Percentiles rank a stretch among this genome's conserved stretches.
Evolutionary conservation across 2,113 vertebrate genomes (phyloP).

Genomic region (Perca flavescens): DNA sequence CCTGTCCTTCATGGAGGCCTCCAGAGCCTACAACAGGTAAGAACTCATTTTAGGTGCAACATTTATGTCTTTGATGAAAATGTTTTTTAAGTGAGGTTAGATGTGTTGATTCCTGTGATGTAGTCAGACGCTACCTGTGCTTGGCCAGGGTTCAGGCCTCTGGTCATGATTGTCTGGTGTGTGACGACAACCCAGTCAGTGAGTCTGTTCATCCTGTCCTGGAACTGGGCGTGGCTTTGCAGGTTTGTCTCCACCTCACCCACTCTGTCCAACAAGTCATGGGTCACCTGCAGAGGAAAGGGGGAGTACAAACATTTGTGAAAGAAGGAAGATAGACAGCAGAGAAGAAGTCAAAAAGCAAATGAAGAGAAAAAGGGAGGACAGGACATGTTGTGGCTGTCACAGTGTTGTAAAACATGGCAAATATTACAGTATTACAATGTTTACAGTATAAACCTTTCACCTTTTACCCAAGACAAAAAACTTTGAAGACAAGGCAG

Average conservation of each 20-base stretch:
- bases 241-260: slow-evolving; percentile 84
- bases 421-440: neutral
- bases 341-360: neutral
- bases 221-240: slow-evolving; percentile 81
- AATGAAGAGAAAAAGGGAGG: neutral
- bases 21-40: slow-evolving; percentile 72
- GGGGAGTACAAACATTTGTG: neutral
- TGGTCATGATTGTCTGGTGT: slow-evolving; percentile 77
- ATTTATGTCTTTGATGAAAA: neutral
- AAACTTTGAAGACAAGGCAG: neutral
- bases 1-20: slow-evolving; percentile 82
- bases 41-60: neutral
- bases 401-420: neutral
- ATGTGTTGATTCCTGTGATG: neutral
- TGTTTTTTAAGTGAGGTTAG: neutral
- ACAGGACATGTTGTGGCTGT: neutral
- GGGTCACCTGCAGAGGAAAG: slow-evolving; percentile 80
- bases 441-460: neutral
- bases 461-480: neutral
- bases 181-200: slow-evolving; percentile 81
- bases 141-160: slow-evolving; percentile 71
- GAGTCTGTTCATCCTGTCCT: slow-evolving; percentile 81
- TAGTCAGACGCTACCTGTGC: slow-evolving; percentile 73
- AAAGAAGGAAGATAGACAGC: neutral
- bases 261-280: slow-evolving; percentile 87